Evolutionary conservation across 2,113 vertebrate species (phyloP), one percentile per base, ranked within the genome.

Genomic region (Semnopithecus entellus): DNA sequence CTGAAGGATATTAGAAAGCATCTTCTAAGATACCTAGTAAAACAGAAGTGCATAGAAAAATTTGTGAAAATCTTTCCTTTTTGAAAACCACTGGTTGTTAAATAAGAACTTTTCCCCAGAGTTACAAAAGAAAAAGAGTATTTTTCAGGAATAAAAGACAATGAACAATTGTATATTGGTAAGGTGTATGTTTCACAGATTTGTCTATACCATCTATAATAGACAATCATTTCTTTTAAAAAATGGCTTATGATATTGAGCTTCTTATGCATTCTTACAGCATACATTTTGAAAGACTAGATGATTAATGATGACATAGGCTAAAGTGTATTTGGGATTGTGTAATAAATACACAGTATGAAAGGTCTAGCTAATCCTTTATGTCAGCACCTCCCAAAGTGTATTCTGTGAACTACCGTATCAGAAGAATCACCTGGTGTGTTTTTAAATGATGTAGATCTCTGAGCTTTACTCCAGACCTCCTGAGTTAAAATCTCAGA

Each of bases 131-230:
- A 23, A 80, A 50, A 81, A 72, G n/a, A 16, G 2, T 2, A 55
- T 64, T 81, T 96, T 92, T 92, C 45, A 88, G 75, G 81, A 92
- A 76, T 88, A 79, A 95, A 93, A 72, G 45, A 25, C 50, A 52
- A 3, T 64, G 13, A 83, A 6, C 16, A 59, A 2, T 79, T 73
- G 89, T 59, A 68, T 89, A 1, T 55, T 90, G 40, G 48, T 59
- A 90, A 79, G 22, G 4, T 91, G 1, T 73, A 38, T 52, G 14
- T 72, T 73, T 90, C 55, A 88, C 11, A 43, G 3, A 61, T n/a
- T n/a, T 68, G 3, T 17, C 32, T 57, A 23, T 8, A 1, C 38
- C 38, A 11, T 59, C 40, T 83, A 20, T 75, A 13, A 35, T 30
- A 8, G 23, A 50, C 76, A 32, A 59, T 94, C 61, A 2, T 66